Evolutionary conservation across 1,140 invertebrate genomes (phyloP), one percentile per base, ranked within the genome.

Genomic region (Sycobia sp.): DNA sequence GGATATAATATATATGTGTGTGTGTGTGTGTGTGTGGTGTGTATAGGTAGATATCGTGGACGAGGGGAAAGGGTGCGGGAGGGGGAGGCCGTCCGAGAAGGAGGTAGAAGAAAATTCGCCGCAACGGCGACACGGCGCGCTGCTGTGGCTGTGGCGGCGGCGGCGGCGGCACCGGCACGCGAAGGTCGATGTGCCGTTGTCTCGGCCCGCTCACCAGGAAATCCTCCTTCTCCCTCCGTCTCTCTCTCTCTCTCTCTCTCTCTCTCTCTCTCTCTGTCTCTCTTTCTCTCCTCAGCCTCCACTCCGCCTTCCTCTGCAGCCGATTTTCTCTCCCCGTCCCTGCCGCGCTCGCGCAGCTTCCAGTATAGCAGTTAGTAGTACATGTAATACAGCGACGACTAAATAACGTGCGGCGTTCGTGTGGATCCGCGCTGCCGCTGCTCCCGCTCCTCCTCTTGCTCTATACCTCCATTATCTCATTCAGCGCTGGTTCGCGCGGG

Each of bases 111-210:
- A 41, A 47, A 50, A 59, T 59, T 51, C 46, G 36, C 1, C 9
- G 44, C 43, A 25, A 32, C 29, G 5, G 29, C 29, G n/a, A n/a
- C n/a, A n/a, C n/a, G n/a, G n/a, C n/a, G n/a, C n/a, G 39, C 39
- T 18, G 7, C 39, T 18, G 39, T 18, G 10, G 39, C 46, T 11
- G 20, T 25, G 18, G 23, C 46, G 18, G 14, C 23, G 9, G 23
- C 44, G 4, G 3, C 23, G n/a, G 25, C 46, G 18, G 14, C n/a
- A 43, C 5, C 41, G 13, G 2, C 69, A 69, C 67, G 67, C 68
- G 71, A 73, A 71, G 71, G 69, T 71, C 69, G 71, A 73, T 73
- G 67, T 71, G 71, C 71, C 71, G 69, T 71, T 71, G 66, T 67
- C 67, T 68, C 65, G 29, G 22, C 51, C 41, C 16, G 18, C 55